phyloP scores from a whole-genome alignment of 2,113 vertebrate genomes.

The Grammomys dolichurus region DNA sequence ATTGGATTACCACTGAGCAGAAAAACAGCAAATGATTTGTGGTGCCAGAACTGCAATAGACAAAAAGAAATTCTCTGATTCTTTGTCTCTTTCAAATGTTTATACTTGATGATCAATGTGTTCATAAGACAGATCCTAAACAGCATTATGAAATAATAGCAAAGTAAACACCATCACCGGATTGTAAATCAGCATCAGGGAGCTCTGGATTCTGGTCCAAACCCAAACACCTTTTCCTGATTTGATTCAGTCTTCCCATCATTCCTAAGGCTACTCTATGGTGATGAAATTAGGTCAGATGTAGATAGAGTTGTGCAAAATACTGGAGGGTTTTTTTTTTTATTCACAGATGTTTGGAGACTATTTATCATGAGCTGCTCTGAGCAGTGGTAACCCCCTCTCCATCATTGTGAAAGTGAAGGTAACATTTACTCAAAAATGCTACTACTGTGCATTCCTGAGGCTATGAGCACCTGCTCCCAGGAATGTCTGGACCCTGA shows the following conservation, averaged over 20 bases:
- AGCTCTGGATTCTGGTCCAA: not conserved
- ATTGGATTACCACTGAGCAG: not conserved
- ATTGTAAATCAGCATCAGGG: not conserved
- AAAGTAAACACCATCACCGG: not conserved
- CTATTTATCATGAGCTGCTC: not conserved
- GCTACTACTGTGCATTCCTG: not conserved
- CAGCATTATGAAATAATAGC: not conserved
- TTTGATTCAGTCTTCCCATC: not conserved
- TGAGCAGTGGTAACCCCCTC: not conserved
- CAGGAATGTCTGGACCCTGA: too few relatives aligned
- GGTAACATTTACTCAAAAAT: not conserved
- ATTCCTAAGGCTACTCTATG: not conserved
- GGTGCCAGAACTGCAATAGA: too few relatives aligned
- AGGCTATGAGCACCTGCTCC: not conserved
- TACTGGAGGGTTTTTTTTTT: not conserved
- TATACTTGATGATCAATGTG: not conserved
- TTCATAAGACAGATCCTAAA: not conserved
- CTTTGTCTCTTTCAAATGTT: not conserved
- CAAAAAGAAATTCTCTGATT: not conserved
- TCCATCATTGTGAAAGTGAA: not conserved
- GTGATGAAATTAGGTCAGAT: not conserved
- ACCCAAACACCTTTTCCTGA: not conserved
- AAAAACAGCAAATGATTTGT: not conserved
- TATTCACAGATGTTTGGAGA: not conserved
- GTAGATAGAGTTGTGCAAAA: not conserved